Percentiles rank a stretch among this genome's conserved stretches.
These are phyloP conservation scores for Atopsyche davidsoni DNA, from an alignment of 1,140 invertebrate genomes.

Conservation along the genomic window DNA sequence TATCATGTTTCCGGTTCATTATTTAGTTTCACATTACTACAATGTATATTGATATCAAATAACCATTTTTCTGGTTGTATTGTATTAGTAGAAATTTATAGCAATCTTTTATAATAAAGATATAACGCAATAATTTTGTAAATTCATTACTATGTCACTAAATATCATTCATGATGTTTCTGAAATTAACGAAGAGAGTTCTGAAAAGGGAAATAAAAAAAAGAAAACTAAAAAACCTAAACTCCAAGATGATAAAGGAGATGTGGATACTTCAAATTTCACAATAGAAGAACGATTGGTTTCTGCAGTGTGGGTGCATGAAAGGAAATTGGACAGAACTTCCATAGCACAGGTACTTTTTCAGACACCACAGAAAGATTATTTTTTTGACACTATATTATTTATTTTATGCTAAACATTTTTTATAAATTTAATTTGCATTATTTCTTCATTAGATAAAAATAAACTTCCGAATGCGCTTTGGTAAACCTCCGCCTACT, in stretches of 20 bases:
- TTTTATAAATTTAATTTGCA: constrained; percentile 5
- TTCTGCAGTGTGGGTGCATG: constrained; percentile 35
- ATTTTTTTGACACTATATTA: not conserved
- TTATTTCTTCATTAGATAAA: constrained; percentile 31
- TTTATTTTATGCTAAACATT: too few relatives aligned
- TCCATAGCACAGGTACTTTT: constrained; percentile 30
- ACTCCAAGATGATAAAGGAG: constrained; percentile 10
- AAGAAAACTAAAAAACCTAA: constrained; percentile 18
- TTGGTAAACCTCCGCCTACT: constrained; percentile 31
- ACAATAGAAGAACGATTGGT: constrained; percentile 33
- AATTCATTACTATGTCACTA: too few relatives aligned
- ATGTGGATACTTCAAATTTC: constrained; percentile 33
- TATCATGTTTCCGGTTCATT: too few relatives aligned
- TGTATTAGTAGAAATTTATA: too few relatives aligned
- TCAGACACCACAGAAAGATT: not conserved
- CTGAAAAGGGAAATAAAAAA: constrained; percentile 7
- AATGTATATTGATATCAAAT: too few relatives aligned
- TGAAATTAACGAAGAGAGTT: not conserved
- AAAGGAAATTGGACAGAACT: constrained; percentile 30
- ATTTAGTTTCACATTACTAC: too few relatives aligned
- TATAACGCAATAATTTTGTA: too few relatives aligned
- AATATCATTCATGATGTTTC: not conserved
- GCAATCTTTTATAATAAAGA: too few relatives aligned
- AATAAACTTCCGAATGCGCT: constrained; percentile 31
- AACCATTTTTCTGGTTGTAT: too few relatives aligned